Evolutionary conservation across 2,113 vertebrate genomes (phyloP).

Genomic region (Lathamus discolor): DNA sequence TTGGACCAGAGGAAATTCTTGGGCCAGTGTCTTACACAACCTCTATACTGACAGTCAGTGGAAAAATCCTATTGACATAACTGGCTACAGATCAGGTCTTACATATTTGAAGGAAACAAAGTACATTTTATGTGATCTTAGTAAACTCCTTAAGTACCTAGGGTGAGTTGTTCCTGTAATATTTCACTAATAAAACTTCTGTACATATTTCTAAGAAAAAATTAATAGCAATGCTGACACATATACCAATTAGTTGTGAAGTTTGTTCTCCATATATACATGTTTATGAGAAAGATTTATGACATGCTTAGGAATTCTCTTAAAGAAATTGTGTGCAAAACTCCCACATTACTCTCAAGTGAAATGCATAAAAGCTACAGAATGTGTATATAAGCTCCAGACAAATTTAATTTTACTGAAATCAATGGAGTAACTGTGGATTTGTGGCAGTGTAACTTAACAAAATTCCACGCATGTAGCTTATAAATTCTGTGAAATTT

Average conservation of each 20-base stretch:
- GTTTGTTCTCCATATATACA: rapidly evolving
- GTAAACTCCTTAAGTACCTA: slow-evolving; percentile 18
- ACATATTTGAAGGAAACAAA: neutral
- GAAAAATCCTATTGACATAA: neutral
- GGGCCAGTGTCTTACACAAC: neutral
- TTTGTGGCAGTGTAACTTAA: neutral
- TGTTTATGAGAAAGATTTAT: slow-evolving; percentile 7
- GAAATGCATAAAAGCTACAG: neutral
- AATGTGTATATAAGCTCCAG: neutral
- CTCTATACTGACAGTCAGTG: neutral
- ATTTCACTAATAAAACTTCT: slow-evolving; percentile 11
- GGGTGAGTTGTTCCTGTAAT: neutral
- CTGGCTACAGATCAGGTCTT: neutral
- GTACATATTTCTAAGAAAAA: neutral
- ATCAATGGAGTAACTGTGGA: neutral
- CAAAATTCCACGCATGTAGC: neutral
- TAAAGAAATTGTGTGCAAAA: slow-evolving; percentile 13
- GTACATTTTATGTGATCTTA: neutral
- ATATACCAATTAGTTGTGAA: neutral
- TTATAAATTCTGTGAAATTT: neutral
- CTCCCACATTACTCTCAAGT: neutral
- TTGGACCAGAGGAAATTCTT: neutral
- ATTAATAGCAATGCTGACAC: neutral
- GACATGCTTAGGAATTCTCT: neutral
- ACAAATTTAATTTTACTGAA: neutral